These are phyloP conservation scores for Sander lucioperca DNA, from an alignment of 2,113 vertebrate species.

Conservation along the genomic window DNA sequence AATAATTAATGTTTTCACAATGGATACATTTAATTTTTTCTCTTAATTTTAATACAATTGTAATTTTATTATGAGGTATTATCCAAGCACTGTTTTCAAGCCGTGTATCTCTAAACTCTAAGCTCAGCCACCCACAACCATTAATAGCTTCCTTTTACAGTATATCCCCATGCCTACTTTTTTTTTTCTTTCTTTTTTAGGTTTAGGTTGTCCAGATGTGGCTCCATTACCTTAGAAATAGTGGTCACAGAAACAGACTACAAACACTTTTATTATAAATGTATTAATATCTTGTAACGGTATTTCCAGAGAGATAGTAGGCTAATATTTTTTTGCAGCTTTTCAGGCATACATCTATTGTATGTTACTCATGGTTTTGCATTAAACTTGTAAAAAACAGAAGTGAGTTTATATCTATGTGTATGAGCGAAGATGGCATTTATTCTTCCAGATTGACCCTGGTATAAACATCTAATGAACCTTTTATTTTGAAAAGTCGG, in stretches of 20 bases:
- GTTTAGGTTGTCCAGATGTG: background rate
- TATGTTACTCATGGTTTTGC: background rate
- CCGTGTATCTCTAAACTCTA: background rate
- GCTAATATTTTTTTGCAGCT: background rate
- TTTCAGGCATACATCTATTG: background rate
- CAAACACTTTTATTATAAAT: background rate
- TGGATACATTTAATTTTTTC: background rate
- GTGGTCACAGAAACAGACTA: background rate
- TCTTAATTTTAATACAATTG: too few species aligned
- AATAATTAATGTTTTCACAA: background rate
- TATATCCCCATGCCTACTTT: background rate
- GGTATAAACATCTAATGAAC: rapidly evolving
- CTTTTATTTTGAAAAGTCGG: conserved; percentile 62
- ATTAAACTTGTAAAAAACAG: background rate
- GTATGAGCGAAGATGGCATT: background rate
- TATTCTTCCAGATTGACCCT: background rate
- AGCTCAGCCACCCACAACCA: background rate
- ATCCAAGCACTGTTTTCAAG: background rate
- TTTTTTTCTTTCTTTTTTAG: background rate
- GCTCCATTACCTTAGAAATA: background rate
- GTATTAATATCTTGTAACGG: background rate
- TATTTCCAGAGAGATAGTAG: background rate
- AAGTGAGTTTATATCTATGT: background rate
- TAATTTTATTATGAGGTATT: background rate
- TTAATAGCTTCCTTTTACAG: background rate